Evolutionary conservation across 1,140 invertebrate genomes (phyloP), one percentile per base, ranked within the genome.

Genomic region (Sarcophaga peregrina): DNA sequence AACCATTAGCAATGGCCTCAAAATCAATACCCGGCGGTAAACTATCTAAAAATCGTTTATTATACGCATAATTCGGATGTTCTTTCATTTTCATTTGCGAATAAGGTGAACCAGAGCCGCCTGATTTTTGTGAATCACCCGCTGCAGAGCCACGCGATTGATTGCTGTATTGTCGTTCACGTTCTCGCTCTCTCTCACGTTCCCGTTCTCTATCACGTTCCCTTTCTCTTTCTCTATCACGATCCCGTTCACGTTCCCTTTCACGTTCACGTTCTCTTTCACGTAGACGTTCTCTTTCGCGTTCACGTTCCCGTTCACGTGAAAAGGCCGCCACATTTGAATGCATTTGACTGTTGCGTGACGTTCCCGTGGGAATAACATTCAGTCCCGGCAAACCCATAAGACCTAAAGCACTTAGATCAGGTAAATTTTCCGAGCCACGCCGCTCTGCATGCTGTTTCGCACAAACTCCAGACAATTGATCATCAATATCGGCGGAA

Each of bases 401-500:
- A 73, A 90, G 76, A 0, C 88, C 88, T 48, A 90, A 68, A 0
- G 88, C 88, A 73, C 86, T 88, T 47, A 90, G 81, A 81, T 90
- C 88, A 72, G 88, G 87, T 37, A 90, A 76, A 48, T 87, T 90
- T 62, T 90, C 88, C 0, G 86, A 82, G 15, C 37, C 86, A 68
- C 82, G 83, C 11, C 85, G 86, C 52, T 81, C 82, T 15, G 80
- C 82, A 58, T 89, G 88, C 8, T 90, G 87, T 68, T 89, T 87
- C 47, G 87, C 86, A 52, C 85, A 84, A 52, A 85, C 87, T 6
- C 86, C 87, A 8, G 88, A 87, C 9, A 90, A 86, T 72, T 88
- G 88, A 84, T 90, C 88, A 80, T 90, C 88, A 46, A 90, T 90
- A 83, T 90, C 88, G 46, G 88, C 88, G 46, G 88, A 90, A 8